Evolutionary conservation across 1,140 invertebrate species (phyloP).

Genomic region (Phthorimaea operculella): DNA sequence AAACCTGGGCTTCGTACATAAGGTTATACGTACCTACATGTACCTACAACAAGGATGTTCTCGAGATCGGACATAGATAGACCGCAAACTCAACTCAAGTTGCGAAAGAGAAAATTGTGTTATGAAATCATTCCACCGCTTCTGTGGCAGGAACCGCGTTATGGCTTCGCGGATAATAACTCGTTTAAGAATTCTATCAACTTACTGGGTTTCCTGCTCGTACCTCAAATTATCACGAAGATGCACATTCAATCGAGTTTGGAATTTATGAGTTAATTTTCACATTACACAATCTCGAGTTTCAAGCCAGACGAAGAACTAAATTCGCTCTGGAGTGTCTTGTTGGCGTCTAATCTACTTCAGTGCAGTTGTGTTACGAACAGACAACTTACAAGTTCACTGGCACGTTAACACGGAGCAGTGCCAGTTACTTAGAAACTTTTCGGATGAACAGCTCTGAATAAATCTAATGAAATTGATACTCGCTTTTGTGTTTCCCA

Average conservation of each 20-base stretch:
- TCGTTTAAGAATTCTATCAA: conserved; percentile 28
- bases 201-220: conserved; percentile 25
- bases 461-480: conserved; percentile 7
- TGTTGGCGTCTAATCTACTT: conserved; percentile 37
- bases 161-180: conserved; percentile 47
- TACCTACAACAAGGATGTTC: conserved; percentile 12
- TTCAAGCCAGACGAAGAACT: conserved; percentile 5
- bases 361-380: conserved; percentile 37
- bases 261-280: not conserved
- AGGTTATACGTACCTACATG: too few relatives aligned
- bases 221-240: not conserved
- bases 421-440: conserved; percentile 17
- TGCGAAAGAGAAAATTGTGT: conserved; percentile 59
- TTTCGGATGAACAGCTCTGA: conserved; percentile 16
- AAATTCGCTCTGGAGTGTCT: conserved; percentile 25
- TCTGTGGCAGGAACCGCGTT: conserved; percentile 47
- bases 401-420: conserved; percentile 27
- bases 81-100: conserved; percentile 34
- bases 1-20: not conserved
- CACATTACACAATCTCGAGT: not conserved
- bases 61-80: conserved; percentile 20
- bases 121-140: conserved; percentile 51
- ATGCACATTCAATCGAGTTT: not conserved
- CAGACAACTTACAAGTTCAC: conserved; percentile 36
- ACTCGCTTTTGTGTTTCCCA: not conserved